A percentile compares a stretch with the other conserved stretches of the same genome.
phyloP scores from a whole-genome alignment of 2,113 vertebrate species.

The Colius striatus region DNA sequence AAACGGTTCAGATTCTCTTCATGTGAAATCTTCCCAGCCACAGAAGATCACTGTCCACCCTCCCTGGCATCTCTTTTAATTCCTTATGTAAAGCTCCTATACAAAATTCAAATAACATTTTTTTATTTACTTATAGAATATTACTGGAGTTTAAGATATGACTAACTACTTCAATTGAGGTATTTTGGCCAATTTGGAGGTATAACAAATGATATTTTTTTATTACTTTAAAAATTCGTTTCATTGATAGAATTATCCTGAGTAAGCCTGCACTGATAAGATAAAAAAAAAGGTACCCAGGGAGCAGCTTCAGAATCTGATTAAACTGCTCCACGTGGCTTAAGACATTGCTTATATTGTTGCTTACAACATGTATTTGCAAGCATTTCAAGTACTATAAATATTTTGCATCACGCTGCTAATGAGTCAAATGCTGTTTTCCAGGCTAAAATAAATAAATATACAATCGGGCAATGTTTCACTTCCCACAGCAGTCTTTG shows the following conservation, averaged over 20 bases:
- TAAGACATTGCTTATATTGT: neutral
- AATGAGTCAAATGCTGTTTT: slow-evolving; percentile 36
- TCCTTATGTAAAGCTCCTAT: neutral
- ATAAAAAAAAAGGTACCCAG: neutral
- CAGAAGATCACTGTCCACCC: neutral
- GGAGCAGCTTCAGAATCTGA: neutral
- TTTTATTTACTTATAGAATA: neutral
- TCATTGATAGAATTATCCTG: neutral
- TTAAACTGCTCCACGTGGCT: neutral
- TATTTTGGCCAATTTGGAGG: neutral
- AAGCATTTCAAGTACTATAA: slow-evolving; percentile 27
- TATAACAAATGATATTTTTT: neutral
- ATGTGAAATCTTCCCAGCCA: neutral
- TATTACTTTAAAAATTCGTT: slow-evolving; percentile 10
- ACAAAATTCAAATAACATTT: neutral
- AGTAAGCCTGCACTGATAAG: neutral
- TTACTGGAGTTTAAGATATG: neutral
- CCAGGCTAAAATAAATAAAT: slow-evolving; percentile 22
- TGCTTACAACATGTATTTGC: neutral
- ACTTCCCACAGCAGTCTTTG: neutral
- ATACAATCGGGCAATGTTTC: neutral
- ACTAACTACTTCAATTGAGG: neutral
- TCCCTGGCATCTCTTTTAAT: neutral
- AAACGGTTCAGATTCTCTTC: neutral
- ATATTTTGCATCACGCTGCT: slow-evolving; percentile 1